Percentiles rank a stretch among this genome's conserved stretches.
These are phyloP conservation scores for Alsophila aescularia DNA, from an alignment of 2,888 invertebrate species.

Conservation along the genomic window DNA sequence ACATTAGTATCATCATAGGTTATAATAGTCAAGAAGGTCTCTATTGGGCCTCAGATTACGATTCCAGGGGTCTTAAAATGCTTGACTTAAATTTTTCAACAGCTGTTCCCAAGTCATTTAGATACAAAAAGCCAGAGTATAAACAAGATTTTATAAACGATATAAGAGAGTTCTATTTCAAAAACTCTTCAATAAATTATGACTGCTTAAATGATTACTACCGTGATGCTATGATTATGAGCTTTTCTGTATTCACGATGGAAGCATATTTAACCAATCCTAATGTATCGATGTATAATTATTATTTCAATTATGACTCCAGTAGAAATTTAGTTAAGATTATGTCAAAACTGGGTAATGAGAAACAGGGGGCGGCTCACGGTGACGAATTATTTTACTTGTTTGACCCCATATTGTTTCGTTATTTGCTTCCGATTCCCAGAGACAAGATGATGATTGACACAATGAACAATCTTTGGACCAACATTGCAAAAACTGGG, in stretches of 20 bases:
- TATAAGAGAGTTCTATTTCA: constrained; percentile 45
- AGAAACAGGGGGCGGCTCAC: constrained; percentile 44
- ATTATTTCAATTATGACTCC: constrained; percentile 51
- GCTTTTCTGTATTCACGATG: constrained; percentile 36
- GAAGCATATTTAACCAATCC: constrained; percentile 31
- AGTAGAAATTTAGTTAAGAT: constrained; percentile 48
- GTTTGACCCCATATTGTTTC: constrained; percentile 38
- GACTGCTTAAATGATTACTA: constrained; percentile 46
- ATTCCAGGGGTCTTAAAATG: constrained; percentile 33
- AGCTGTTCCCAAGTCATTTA: constrained; percentile 37
- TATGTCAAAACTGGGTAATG: constrained; percentile 26
- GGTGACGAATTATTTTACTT: constrained; percentile 48
- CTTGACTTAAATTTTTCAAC: constrained; percentile 30
- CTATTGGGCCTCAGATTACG: constrained; percentile 42
- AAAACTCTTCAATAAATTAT: constrained; percentile 30
- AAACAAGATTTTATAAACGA: constrained; percentile 35
- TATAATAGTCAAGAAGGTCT: constrained; percentile 55
- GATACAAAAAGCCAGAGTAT: constrained; percentile 23
- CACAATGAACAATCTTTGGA: constrained; percentile 46
- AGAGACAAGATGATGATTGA: constrained; percentile 40
- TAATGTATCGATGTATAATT: constrained; percentile 43
- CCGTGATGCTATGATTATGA: constrained; percentile 46
- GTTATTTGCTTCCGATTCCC: constrained; percentile 23
- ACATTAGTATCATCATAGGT: constrained; percentile 47
- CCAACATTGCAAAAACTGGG: constrained; percentile 51